Conservation (phyloP, 1,140 invertebrate species). For the Steinernema khuongi region DNA sequence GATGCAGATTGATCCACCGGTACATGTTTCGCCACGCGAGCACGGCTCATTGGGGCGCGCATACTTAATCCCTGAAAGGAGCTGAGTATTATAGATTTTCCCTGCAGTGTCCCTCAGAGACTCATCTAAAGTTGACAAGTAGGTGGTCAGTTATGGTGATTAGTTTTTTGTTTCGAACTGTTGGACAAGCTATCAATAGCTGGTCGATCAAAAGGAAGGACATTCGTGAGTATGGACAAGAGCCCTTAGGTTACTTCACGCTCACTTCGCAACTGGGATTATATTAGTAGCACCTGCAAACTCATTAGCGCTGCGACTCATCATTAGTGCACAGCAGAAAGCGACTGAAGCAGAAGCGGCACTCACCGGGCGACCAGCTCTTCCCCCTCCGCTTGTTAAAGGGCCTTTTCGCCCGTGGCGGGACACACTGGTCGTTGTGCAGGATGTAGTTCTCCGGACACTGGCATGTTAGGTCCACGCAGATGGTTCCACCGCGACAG, state of each 20-base stretch:
- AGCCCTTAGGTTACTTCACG: too few relatives aligned
- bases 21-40: slow-evolving; percentile 34
- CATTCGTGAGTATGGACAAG: too few relatives aligned
- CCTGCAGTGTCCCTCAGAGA: too few relatives aligned
- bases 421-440: slow-evolving; percentile 47
- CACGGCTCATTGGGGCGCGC: slow-evolving; percentile 34
- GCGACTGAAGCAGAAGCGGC: neutral
- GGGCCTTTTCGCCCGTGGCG: slow-evolving; percentile 23
- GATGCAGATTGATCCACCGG: slow-evolving; percentile 43
- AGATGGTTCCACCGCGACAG: slow-evolving; percentile 48
- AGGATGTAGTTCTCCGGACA: slow-evolving; percentile 41
- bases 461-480: slow-evolving; percentile 47
- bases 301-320: too few relatives aligned
- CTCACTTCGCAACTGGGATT: too few relatives aligned
- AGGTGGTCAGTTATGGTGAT: too few relatives aligned
- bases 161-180: too few relatives aligned
- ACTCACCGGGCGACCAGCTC: slow-evolving; percentile 18
- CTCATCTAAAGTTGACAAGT: too few relatives aligned
- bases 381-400: slow-evolving; percentile 24
- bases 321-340: too few relatives aligned
- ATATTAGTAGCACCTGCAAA: too few relatives aligned
- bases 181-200: too few relatives aligned
- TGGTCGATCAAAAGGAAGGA: too few relatives aligned
- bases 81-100: neutral
- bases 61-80: neutral